Base-by-base conservation (phyloP, 2,797 vertebrate genomes). In the Crypturellus tataupa region DNA sequence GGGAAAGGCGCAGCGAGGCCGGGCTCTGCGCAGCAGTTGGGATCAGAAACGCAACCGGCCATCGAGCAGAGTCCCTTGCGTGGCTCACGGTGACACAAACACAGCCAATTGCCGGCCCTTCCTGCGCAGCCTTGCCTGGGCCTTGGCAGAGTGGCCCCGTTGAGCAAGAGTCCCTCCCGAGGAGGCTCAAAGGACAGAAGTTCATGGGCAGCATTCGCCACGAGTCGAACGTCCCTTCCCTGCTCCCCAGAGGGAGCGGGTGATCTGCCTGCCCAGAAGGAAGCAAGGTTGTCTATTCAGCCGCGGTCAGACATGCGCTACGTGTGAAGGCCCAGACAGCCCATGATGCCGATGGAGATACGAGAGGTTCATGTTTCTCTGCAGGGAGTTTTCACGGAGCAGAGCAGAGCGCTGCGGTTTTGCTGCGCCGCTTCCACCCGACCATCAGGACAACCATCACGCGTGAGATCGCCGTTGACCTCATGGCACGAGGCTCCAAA, bases 261-360 rank as follows among this genome's bases (percentile, higher is more conserved):
- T 89, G 91, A 83, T 92, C 93, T 71, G 87, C 71, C 65, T 47
- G 90, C 73, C 64, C 49, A 76, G 90, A 92, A 93, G 73, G 85
- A 93, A 93, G 91, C 91, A 93, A 90, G 80, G 83, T 94, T 91
- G 82, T 92, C 94, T 93, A 80, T 94, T 94, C 93, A 95, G 86
- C 68, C 80, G 75, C 87, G 82, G 68, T 90, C 91, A 93, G 84
- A 93, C 33, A 46, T 18, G 79, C 67, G 84, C 46, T 79, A 44
- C 31, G 77, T 75, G 56, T 51, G 76, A 33, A 55, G 85, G 90
- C 67, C 80, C 85, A 84, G 91, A 59, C 78, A 90, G 83, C 31
- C 70, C 5, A 8, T 16, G 80, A 90, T 81, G 87, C 78, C 94
- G 90, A 92, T 27, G 40, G 33, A 94, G 88, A 90, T 95, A 95